phyloP scores from a whole-genome alignment of 2,888 invertebrate genomes.

The Drosophila parthenogenetica region DNA sequence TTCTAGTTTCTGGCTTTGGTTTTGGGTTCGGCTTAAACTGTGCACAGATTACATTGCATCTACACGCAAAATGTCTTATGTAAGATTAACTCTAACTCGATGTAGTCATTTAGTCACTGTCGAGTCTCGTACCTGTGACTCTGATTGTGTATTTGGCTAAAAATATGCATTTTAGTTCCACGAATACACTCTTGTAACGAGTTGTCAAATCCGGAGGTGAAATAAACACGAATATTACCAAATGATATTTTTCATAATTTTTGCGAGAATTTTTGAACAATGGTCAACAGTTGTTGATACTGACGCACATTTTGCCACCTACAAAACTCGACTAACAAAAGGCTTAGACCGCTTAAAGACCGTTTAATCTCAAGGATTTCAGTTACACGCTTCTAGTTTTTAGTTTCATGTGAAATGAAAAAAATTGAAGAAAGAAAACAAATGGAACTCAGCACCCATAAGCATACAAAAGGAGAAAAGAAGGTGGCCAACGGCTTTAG shows the following conservation, averaged over 20 bases:
- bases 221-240: slow-evolving; percentile 55
- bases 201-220: slow-evolving; percentile 2
- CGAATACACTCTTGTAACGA: slow-evolving; percentile 29
- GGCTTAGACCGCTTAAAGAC: slow-evolving; percentile 76
- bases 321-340: slow-evolving; percentile 72
- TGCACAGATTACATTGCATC: slow-evolving; percentile 42
- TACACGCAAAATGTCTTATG: slow-evolving; percentile 74
- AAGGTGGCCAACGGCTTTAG: slow-evolving; percentile 59
- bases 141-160: slow-evolving; percentile 43
- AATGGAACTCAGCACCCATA: slow-evolving; percentile 33
- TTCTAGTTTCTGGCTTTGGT: background rate
- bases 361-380: slow-evolving; percentile 73
- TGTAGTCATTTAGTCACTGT: slow-evolving; percentile 43
- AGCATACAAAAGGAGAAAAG: slow-evolving; percentile 48
- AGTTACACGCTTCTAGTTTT: slow-evolving; percentile 59
- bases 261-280: slow-evolving; percentile 46
- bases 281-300: slow-evolving; percentile 52
- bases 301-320: slow-evolving; percentile 72
- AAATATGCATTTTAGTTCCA: slow-evolving; percentile 64
- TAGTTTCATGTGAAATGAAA: slow-evolving; percentile 70
- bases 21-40: slow-evolving; percentile 23
- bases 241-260: slow-evolving; percentile 63
- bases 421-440: slow-evolving; percentile 15
- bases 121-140: slow-evolving; percentile 23
- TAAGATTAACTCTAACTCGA: slow-evolving; percentile 66